A percentile compares a stretch with the other conserved stretches of the same genome.
These are phyloP conservation scores for Sinopyrophorus schimmeli DNA, from an alignment of 2,888 invertebrate species.

Conservation along the genomic window DNA sequence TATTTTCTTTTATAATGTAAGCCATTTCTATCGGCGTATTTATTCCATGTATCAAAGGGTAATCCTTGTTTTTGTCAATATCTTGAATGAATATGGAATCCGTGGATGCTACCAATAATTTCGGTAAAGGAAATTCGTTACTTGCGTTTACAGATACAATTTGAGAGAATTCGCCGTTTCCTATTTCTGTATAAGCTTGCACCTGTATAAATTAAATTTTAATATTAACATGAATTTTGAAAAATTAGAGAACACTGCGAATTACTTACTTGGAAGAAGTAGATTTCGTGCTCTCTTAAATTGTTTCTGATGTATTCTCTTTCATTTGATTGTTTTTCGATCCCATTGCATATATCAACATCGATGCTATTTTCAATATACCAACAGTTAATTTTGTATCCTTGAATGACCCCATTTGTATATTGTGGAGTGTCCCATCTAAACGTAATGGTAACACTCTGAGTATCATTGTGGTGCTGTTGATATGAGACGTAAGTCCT, in stretches of 20 bases:
- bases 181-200: slow-evolving; percentile 78
- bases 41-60: slow-evolving; percentile 59
- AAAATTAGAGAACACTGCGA: no score
- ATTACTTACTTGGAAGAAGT: slow-evolving; percentile 66
- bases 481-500: slow-evolving; percentile 71
- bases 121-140: slow-evolving; percentile 77
- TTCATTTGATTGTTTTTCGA: slow-evolving; percentile 58
- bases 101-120: slow-evolving; percentile 71
- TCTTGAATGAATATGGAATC: slow-evolving; percentile 77
- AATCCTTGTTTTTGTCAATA: slow-evolving; percentile 68
- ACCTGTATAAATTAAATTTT: slow-evolving; percentile 63
- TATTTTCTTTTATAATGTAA: slow-evolving; percentile 69
- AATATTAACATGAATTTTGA: no score
- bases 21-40: slow-evolving; percentile 72
- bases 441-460: slow-evolving; percentile 63
- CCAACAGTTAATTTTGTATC: slow-evolving; percentile 77
- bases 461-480: slow-evolving; percentile 48
- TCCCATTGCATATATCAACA: slow-evolving; percentile 60
- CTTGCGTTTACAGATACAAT: slow-evolving; percentile 68
- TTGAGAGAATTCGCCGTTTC: slow-evolving; percentile 72
- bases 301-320: slow-evolving; percentile 63
- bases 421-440: slow-evolving; percentile 80
- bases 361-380: slow-evolving; percentile 54
- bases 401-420: slow-evolving; percentile 73
- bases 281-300: slow-evolving; percentile 64